Evolutionary conservation across 1,140 invertebrate species (phyloP).

Genomic region (Heterodera schachtii): DNA sequence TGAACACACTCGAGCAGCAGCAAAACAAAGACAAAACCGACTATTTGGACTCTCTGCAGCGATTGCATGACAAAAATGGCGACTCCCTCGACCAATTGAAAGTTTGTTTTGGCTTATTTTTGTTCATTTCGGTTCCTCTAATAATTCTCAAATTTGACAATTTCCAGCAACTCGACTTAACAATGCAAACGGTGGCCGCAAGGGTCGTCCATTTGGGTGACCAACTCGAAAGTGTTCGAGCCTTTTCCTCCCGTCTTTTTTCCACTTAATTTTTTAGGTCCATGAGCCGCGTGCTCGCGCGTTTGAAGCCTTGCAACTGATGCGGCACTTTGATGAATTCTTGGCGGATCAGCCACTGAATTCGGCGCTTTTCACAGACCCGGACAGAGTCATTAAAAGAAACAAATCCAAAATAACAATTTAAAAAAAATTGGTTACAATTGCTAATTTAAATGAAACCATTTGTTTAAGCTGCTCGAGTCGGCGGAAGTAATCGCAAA

Average conservation of each 20-base stretch:
- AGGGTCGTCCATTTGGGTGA: constrained; percentile 96
- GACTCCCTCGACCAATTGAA: constrained; percentile 61
- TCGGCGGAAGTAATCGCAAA: constrained; percentile 99
- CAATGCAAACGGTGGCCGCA: constrained; percentile 92
- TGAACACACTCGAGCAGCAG: constrained; percentile 54
- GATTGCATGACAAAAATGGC: constrained; percentile 57
- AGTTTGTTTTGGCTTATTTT: constrained; percentile 26
- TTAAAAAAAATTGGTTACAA: neutral
- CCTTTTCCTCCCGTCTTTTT: neutral
- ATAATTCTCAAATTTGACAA: neutral
- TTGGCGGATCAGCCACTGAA: constrained; percentile 81
- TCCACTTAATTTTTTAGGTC: neutral
- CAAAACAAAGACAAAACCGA: constrained; percentile 55
- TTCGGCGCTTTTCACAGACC: constrained; percentile 84
- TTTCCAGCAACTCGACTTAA: constrained; percentile 84
- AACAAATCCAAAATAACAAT: too few relatives aligned
- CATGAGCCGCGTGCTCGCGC: constrained; percentile 89
- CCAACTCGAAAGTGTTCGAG: constrained; percentile 84
- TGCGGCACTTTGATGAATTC: constrained; percentile 91
- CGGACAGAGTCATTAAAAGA: constrained; percentile 72
- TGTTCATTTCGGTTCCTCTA: neutral
- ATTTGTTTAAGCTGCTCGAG: constrained; percentile 77
- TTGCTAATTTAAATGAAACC: neutral
- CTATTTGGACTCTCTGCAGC: constrained; percentile 54
- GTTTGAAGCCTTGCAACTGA: constrained; percentile 88